Evolutionary conservation across 2,888 invertebrate genomes (phyloP), one percentile per base, ranked within the genome.

Genomic region (Dexiosoma caninum): DNA sequence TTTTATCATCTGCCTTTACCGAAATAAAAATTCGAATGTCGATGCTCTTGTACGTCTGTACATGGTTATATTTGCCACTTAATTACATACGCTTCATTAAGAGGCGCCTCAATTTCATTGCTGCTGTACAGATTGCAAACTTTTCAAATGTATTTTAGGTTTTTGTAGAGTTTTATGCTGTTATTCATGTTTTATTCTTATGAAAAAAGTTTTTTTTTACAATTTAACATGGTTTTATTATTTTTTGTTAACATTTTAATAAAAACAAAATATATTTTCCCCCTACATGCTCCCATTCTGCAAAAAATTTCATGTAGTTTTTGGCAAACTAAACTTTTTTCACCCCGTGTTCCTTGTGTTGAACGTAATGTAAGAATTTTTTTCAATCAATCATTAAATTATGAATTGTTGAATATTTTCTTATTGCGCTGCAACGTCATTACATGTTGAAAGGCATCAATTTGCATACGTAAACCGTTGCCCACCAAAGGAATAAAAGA

Each of bases 51-150:
- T 46, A 46, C n/a, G n/a, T n/a, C n/a, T n/a, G n/a, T 12, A n/a
- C 32, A 40, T 49, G 40, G 55, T 77, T 55, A 69, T 64, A 69
- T 64, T 64, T 60, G 75, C 80, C 66, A 76, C 75, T 81, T 72
- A 77, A 81, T 81, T 81, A 69, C 77, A 72, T 57, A 27, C 59
- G 81, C 72, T 57, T 77, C 81, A 81, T 81, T 81, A 74, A 81
- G 62, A 69, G 81, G 81, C 81, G 81, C 77, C 81, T 81, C 81
- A 60, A 69, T 69, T 70, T 60, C 67, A 53, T 42, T 57, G n/a
- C n/a, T 66, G 27, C 16, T 12, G 14, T 32, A 53, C 49, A 51
- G 32, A 37, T 59, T 27, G n/a, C 49, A 7, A 71, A 78, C 49
- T 75, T 66, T 67, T 44, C 27, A 19, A n/a, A n/a, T n/a, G n/a